These are phyloP conservation scores for Otis tarda DNA, from an alignment of 2,113 vertebrate species.

Conservation along the genomic window DNA sequence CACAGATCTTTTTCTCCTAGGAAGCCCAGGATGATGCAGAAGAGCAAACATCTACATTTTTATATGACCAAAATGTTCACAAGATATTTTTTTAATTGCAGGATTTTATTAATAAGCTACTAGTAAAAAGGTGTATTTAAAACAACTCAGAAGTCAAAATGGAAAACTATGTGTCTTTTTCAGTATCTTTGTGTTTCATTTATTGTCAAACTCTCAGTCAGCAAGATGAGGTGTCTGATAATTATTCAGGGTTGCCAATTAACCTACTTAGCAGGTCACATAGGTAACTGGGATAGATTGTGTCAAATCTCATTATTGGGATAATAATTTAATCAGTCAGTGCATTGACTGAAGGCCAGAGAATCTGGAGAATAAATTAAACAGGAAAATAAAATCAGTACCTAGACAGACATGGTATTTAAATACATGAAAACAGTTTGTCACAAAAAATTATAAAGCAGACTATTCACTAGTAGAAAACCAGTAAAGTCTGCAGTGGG, in stretches of 20 bases:
- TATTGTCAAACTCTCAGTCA: slow-evolving; percentile 3
- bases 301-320: slow-evolving; percentile 58
- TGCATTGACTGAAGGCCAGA: slow-evolving; percentile 23
- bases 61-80: not conserved
- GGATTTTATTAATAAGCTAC: not conserved
- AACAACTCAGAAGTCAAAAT: not conserved
- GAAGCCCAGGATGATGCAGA: not conserved
- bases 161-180: not conserved
- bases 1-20: not conserved
- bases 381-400: slow-evolving; percentile 12
- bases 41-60: not conserved
- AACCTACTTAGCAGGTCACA: slow-evolving; percentile 66
- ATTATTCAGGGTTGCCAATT: slow-evolving; percentile 61
- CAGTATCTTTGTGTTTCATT: not conserved
- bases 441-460: not conserved
- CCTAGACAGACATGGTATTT: not conserved
- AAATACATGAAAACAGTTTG: not conserved
- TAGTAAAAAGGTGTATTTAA: not conserved
- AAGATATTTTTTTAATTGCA: not conserved
- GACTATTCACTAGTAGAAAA: not conserved
- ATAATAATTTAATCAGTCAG: slow-evolving; percentile 62
- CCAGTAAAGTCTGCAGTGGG: not conserved
- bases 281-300: slow-evolving; percentile 59
- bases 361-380: slow-evolving; percentile 23
- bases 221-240: slow-evolving; percentile 14